Evolutionary conservation across 2,113 vertebrate species (phyloP).

Genomic region (Brachionichthys hirsutus): DNA sequence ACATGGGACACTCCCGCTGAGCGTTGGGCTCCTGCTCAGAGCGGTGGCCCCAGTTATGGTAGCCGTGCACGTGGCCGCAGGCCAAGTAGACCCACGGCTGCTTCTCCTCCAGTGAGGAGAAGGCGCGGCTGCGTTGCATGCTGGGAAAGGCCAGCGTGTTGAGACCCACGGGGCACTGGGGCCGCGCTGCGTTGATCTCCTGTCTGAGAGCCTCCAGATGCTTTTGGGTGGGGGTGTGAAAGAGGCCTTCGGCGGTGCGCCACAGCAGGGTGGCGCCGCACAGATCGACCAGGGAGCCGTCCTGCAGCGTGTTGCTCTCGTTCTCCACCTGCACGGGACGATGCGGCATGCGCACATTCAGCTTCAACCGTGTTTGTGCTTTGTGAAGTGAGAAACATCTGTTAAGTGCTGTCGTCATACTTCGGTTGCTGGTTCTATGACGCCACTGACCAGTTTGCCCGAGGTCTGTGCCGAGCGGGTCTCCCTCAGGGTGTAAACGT

Average conservation of each 20-base stretch:
- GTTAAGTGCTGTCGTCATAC: slow-evolving; percentile 9
- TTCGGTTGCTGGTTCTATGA: slow-evolving; percentile 17
- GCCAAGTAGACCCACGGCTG: slow-evolving; percentile 96
- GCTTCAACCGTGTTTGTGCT: too few relatives aligned
- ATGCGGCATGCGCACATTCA: background rate
- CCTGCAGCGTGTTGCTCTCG: slow-evolving; percentile 92
- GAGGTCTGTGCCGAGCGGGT: slow-evolving; percentile 94
- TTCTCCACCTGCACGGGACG: slow-evolving; percentile 84
- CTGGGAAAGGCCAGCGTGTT: slow-evolving; percentile 98
- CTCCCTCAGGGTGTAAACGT: slow-evolving; percentile 95
- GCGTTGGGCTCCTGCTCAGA: slow-evolving; percentile 86
- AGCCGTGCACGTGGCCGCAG: slow-evolving; percentile 95
- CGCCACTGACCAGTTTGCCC: slow-evolving; percentile 89
- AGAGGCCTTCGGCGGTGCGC: slow-evolving; percentile 93
- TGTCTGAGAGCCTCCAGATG: slow-evolving; percentile 96
- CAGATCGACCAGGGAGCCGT: slow-evolving; percentile 95
- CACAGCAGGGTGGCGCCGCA: slow-evolving; percentile 96
- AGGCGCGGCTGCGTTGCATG: slow-evolving; percentile 91
- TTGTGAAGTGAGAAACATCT: slow-evolving; percentile 6
- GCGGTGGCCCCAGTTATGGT: slow-evolving; percentile 98
- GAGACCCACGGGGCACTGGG: slow-evolving; percentile 94
- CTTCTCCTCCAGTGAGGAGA: slow-evolving; percentile 95
- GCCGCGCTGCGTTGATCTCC: slow-evolving; percentile 93
- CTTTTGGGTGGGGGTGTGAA: slow-evolving; percentile 94
- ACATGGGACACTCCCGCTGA: slow-evolving; percentile 96